phyloP scores from a whole-genome alignment of 2,113 vertebrate genomes.

The Podocnemis expansa region DNA sequence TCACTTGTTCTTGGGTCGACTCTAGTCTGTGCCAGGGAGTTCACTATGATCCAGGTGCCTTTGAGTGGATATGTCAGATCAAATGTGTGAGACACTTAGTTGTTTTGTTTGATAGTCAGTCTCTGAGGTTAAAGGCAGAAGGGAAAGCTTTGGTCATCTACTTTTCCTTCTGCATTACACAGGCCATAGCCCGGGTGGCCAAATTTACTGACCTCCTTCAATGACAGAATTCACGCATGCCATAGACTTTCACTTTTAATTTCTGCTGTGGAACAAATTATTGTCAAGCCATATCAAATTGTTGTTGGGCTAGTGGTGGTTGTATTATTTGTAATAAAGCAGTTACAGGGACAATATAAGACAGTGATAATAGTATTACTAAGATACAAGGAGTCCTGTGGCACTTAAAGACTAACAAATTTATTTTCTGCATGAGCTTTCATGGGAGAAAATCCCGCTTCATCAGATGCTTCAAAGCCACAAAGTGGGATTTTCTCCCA shows the following conservation, averaged over 20 bases:
- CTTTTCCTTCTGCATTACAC: background rate
- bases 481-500: no score
- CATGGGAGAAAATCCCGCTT: no score
- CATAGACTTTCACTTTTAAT: background rate
- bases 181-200: background rate
- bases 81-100: background rate
- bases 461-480: no score
- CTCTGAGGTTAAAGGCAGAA: background rate
- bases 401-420: no score
- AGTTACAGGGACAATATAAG: background rate
- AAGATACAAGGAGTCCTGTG: no score
- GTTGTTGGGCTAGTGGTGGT: background rate
- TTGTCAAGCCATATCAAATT: background rate
- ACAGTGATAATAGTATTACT: background rate
- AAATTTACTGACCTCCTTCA: no score
- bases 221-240: background rate
- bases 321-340: background rate
- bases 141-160: accelerated
- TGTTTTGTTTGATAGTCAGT: background rate
- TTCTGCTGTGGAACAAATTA: background rate
- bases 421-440: no score
- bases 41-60: background rate
- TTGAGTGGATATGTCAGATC: accelerated
- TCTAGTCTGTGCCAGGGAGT: background rate
- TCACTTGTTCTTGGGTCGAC: background rate